Conservation (phyloP, 2,888 invertebrate species). For the Cylloceria caligata region DNA sequence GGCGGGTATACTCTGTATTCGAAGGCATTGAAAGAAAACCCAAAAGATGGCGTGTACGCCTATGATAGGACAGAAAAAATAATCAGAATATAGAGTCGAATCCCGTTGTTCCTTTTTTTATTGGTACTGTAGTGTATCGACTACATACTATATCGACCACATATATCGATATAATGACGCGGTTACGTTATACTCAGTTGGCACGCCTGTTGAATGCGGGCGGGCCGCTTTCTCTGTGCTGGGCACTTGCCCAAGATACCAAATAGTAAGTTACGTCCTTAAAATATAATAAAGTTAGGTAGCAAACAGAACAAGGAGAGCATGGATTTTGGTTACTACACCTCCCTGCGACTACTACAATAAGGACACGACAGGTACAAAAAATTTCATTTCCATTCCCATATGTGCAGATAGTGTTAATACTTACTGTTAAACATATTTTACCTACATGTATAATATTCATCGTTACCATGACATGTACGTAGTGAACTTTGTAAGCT, state of each 20-base stretch:
- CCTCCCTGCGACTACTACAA: too few relatives aligned
- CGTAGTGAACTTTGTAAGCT: constrained; percentile 53
- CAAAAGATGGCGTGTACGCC: neutral
- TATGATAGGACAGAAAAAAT: constrained; percentile 22
- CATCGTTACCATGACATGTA: constrained; percentile 32
- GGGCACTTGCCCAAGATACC: too few relatives aligned
- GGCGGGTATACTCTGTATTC: neutral
- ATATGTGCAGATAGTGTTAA: constrained; percentile 62
- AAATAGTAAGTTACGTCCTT: too few relatives aligned
- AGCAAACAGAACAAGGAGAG: too few relatives aligned
- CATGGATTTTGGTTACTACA: too few relatives aligned
- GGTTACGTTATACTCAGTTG: too few relatives aligned
- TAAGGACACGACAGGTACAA: constrained; percentile 42
- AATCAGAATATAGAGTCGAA: constrained; percentile 7
- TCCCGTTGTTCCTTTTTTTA: constrained; percentile 40
- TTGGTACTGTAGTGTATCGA: too few relatives aligned
- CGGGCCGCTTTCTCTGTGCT: too few relatives aligned
- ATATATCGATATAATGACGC: too few relatives aligned
- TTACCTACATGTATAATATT: constrained; percentile 65
- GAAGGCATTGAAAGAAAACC: neutral
- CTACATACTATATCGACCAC: too few relatives aligned
- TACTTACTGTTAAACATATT: constrained; percentile 60
- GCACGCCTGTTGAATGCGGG: too few relatives aligned
- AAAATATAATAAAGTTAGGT: too few relatives aligned
- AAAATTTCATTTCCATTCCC: constrained; percentile 63